Evolutionary conservation across 92 coral and sea anemone species (phyloP), one percentile per base, ranked within the genome.

Genomic region (Pocillopora grandis): DNA sequence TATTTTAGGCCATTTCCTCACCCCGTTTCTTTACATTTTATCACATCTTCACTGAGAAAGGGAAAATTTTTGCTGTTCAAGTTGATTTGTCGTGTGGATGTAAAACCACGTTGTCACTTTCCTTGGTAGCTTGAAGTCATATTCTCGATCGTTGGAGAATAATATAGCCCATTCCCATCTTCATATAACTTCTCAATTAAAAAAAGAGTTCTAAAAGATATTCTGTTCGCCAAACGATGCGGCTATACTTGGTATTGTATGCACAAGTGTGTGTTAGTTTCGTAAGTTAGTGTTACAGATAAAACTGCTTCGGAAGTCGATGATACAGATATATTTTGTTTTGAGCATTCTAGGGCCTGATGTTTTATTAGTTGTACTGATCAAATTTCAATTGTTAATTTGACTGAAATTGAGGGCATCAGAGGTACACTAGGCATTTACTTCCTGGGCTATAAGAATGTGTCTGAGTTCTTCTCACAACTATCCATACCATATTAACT

Each of bases 81-180:
- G 57, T 62, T 42, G 58, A n/a, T 16, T 70, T 70, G 9, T 69
- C 57, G 10, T 8, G 9, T 16, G 19, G 71, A n/a, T 66, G 23
- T 5, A 15, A 63, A 48, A 49, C 82, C 82, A 78, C 82, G 82
- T 78, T 78, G 62, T 49, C 63, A 48, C 20, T 55, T 6, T 3
- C 49, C 33, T 20, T 31, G 10, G 5, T 27, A 27, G 49, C 48
- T 67, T 31, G 10, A 31, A 35, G 20, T 19, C 16, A 37, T 13
- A 37, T 70, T 70, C 75, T 70, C 16, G 74, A 68, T 12, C 52
- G n/a, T 68, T 35, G 17, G 12, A 42, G 6, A 42, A 3, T 68
- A 18, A 13, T 33, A 33, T 8, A 70, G 56, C 9, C 55, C 33
- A 15, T 70, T 5, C 15, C 75, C 18, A 2, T 16, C 55, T n/a